Evolutionary conservation across 2,888 invertebrate genomes (phyloP), one percentile per base, ranked within the genome.

Genomic region (Smittia sp.): DNA sequence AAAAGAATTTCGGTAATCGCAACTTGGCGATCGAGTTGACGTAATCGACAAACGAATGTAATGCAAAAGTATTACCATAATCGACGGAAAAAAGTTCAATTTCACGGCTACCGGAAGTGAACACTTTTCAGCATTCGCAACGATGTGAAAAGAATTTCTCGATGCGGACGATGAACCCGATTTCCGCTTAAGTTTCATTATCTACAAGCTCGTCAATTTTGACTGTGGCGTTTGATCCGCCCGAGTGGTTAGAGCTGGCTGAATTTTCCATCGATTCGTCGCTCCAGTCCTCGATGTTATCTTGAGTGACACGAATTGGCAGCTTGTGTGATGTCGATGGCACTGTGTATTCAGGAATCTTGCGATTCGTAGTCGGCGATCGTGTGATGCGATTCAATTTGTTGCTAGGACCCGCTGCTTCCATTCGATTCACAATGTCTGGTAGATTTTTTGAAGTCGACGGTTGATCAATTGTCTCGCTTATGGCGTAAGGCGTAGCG

Each of bases 191-290:
- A 39, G 13, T 39, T 46, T 13, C 46, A 41, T 15, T 22, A 1
- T 70, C 54, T n/a, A 82, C 81, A 1, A 75, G 73, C 76, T 83
- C 83, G 74, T 81, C 81, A 72, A 83, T 81, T 78, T 81, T 79
- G 66, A 82, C 79, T 68, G 83, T 83, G 76, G 80, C 80, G 78
- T 81, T 78, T 75, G 82, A 82, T 75, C 82, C 82, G 62, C 83
- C 83, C 18, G 83, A 83, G 78, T 83, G 82, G 79, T 82, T 78
- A 11, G 82, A 82, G 20, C 65, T 63, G 0, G 24, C 15, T 27
- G 73, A 73, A n/a, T 65, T 73, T 54, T 74, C 67, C 65, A 68
- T 65, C 24, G 67, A 74, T 58, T 74, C 67, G 39, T 74, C 67
- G 58, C 67, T 67, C 67, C 74, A 58, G 58, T 74, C 69, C 39